These are phyloP conservation scores for Nerophis lumbriciformis DNA, from an alignment of 2,113 vertebrate species.

Conservation along the genomic window DNA sequence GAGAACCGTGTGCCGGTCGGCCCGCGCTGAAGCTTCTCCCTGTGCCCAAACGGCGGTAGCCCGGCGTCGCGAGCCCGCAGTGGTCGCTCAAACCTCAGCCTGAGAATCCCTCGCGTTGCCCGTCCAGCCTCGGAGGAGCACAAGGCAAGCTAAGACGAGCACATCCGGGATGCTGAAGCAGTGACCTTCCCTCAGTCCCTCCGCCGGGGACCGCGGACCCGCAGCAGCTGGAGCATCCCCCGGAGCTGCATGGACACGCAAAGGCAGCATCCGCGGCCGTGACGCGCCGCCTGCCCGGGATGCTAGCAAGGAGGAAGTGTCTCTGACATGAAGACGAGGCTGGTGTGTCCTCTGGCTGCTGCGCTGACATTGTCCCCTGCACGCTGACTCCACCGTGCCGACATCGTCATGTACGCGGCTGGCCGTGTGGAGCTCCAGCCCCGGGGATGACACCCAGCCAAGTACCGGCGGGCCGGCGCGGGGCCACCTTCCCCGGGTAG, in stretches of 20 bases:
- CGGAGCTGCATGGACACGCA: constrained; percentile 2
- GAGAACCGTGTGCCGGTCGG: not conserved
- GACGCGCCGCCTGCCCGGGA: constrained; percentile 18
- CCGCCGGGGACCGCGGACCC: no score
- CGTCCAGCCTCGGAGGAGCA: not conserved
- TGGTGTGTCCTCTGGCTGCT: not conserved
- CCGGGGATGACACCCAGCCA: constrained; percentile 61
- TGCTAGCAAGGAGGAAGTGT: constrained; percentile 31
- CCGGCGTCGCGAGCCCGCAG: not conserved
- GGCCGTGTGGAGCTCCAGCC: constrained; percentile 58
- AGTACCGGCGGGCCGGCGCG: constrained; percentile 40
- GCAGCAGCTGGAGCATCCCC: not conserved
- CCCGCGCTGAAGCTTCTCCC: not conserved
- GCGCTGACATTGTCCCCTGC: constrained; percentile 22
- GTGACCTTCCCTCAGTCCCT: not conserved
- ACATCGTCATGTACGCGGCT: constrained; percentile 52
- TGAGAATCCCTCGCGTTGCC: not conserved
- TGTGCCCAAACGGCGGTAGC: not conserved
- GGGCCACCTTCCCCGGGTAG: constrained; percentile 30
- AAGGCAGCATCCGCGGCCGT: constrained; percentile 3
- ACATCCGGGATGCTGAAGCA: not conserved
- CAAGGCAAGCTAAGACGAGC: not conserved
- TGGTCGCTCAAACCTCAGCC: constrained; percentile 1
- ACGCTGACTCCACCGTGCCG: constrained; percentile 39
- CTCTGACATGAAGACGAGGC: constrained; percentile 28